A percentile compares a stretch with the other conserved stretches of the same genome.
phyloP scores from a whole-genome alignment of 2,888 invertebrate species.

The Drosophila merina region DNA sequence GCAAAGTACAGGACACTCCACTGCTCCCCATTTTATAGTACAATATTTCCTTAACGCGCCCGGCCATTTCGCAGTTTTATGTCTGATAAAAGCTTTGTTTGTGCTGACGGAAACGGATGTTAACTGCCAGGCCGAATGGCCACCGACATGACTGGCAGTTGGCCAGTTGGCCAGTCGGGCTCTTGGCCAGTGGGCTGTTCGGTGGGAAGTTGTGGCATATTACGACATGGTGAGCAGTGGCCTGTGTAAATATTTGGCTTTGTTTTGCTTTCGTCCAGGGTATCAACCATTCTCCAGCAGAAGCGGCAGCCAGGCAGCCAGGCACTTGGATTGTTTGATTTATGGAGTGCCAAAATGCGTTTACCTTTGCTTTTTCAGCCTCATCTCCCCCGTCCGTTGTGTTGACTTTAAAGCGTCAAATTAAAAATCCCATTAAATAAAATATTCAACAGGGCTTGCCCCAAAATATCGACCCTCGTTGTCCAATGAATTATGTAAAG shows the following conservation, averaged over 20 bases:
- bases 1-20: constrained; percentile 7
- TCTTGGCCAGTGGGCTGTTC: neutral
- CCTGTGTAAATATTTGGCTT: constrained; percentile 18
- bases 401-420: constrained; percentile 53
- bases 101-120: constrained; percentile 74
- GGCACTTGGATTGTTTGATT: constrained; percentile 41
- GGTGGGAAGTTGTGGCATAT: neutral
- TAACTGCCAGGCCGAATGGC: constrained; percentile 69
- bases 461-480: constrained; percentile 44
- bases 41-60: constrained; percentile 54
- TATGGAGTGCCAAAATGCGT: constrained; percentile 49
- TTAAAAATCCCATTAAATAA: constrained; percentile 57
- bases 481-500: constrained; percentile 53
- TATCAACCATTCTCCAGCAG: constrained; percentile 28
- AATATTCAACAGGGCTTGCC: constrained; percentile 59
- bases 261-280: constrained; percentile 22
- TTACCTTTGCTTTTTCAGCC: constrained; percentile 31
- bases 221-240: constrained; percentile 11
- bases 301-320: neutral
- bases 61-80: constrained; percentile 52
- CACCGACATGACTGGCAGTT: constrained; percentile 65
- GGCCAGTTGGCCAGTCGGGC: constrained; percentile 29
- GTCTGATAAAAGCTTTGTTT: constrained; percentile 74
- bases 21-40: constrained; percentile 33
- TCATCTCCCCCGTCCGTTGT: neutral